These are phyloP conservation scores for Chrysomela aeneicollis DNA, from an alignment of 2,888 invertebrate species.

Conservation along the genomic window DNA sequence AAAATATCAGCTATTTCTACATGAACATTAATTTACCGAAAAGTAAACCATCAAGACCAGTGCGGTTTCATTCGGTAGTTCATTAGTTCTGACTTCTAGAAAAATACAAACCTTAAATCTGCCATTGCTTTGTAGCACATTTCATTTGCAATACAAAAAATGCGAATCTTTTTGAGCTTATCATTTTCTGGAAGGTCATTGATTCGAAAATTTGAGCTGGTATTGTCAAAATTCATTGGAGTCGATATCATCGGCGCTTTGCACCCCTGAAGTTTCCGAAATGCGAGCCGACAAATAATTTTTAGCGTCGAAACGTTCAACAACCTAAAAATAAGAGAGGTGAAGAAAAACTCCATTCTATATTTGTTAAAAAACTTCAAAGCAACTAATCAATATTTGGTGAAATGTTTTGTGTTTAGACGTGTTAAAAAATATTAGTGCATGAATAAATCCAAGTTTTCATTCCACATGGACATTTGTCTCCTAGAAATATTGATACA, in stretches of 20 bases:
- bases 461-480: too few relatives aligned
- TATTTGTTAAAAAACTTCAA: too few relatives aligned
- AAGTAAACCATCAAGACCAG: not conserved
- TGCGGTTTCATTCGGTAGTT: not conserved
- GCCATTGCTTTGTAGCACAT: not conserved
- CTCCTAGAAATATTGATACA: too few relatives aligned
- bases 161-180: constrained; percentile 7
- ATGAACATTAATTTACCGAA: not conserved
- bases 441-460: too few relatives aligned
- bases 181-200: constrained; percentile 13
- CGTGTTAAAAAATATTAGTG: too few relatives aligned
- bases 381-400: too few relatives aligned
- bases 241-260: constrained; percentile 49
- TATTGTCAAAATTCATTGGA: constrained; percentile 34
- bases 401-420: too few relatives aligned
- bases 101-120: not conserved
- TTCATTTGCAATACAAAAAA: not conserved
- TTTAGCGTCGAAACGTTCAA: constrained; percentile 59
- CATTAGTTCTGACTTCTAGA: not conserved
- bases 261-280: constrained; percentile 48
- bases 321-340: constrained; percentile 54
- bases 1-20: not conserved
- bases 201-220: constrained; percentile 4
- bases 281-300: constrained; percentile 57
- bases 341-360: too few relatives aligned